Evolutionary conservation across 2,113 vertebrate species (phyloP), one percentile per base, ranked within the genome.

Genomic region (Hemichromis elongatus): DNA sequence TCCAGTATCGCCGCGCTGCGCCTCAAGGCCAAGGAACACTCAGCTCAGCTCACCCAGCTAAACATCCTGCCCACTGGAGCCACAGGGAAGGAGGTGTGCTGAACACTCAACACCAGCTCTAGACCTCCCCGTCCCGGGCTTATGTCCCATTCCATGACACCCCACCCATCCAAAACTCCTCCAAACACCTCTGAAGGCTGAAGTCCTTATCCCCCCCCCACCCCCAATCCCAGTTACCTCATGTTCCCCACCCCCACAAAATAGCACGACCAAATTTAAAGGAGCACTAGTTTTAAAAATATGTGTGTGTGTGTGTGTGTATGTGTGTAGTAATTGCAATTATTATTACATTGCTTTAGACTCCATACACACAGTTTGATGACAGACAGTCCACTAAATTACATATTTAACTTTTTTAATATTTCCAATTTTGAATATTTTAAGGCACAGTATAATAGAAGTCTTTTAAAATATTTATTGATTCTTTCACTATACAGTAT

Each of bases 71-170:
- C 98, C n/a, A 89, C 97, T 24, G 97, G 95, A 93, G 96, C 96
- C 90, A 90, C 98, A 54, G 98, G 98, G 95, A 99, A 99, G 96
- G 98, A 99, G 97, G 98, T 99, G 96, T 99, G 98, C 97, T 99
- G 97, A 98, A 92, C 88, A 88, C 91, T 89, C 79, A 18, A 91
- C 78, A 92, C 83, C 90, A 92, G 57, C 78, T 82, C 47, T 77
- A 87, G 90, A 16, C 90, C 90, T 66, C 86, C 84, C 80, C 4
- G 4, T 81, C 87, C 30, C 4, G 61, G 88, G 85, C 86, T 87
- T 28, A 79, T 3, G 84, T 89, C 92, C 90, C 78, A 86, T 86
- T 89, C 92, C 82, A 92, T 57, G 9, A 89, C 78, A 63, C 66
- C 89, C 86, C 9, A 3, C 26, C 13, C 54, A 47, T 75, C 8